Evolutionary conservation across 2,888 invertebrate species (phyloP).

Genomic region (Epinotia bilunana): DNA sequence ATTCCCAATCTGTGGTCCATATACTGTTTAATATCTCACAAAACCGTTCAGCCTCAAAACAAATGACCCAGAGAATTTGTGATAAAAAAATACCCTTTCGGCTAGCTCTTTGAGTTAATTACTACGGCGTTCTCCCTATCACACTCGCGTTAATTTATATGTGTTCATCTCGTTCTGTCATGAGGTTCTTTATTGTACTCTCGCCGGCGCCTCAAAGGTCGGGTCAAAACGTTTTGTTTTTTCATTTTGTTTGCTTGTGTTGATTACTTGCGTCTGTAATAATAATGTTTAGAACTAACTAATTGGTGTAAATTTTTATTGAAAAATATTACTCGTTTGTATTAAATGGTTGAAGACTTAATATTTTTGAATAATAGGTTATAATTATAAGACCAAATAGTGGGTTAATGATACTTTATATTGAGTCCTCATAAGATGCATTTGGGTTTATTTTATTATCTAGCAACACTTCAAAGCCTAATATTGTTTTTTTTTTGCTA

Average conservation of each 20-base stretch:
- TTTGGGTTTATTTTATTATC: background rate
- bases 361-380: constrained; percentile 42
- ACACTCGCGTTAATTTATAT: constrained; percentile 48
- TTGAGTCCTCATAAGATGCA: constrained; percentile 13
- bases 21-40: constrained; percentile 65
- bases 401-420: constrained; percentile 32
- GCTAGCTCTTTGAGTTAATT: constrained; percentile 81
- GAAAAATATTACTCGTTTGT: constrained; percentile 65
- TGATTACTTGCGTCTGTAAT: constrained; percentile 76
- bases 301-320: constrained; percentile 83
- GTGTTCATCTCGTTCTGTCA: constrained; percentile 51
- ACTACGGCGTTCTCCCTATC: constrained; percentile 56
- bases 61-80: constrained; percentile 68
- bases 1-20: constrained; percentile 45
- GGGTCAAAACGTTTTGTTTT: constrained; percentile 78
- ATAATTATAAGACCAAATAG: constrained; percentile 34
- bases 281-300: constrained; percentile 79
- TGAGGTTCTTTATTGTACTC: constrained; percentile 45
- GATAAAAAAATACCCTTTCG: constrained; percentile 74
- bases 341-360: constrained; percentile 42
- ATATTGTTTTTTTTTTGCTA: background rate
- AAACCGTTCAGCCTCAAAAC: constrained; percentile 66
- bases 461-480: background rate
- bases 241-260: constrained; percentile 72
- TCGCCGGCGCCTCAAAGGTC: constrained; percentile 78